A percentile compares a stretch with the other conserved stretches of the same genome.
These are phyloP conservation scores for Drosophila rhopaloa DNA, from an alignment of 1,140 invertebrate species.

Conservation along the genomic window DNA sequence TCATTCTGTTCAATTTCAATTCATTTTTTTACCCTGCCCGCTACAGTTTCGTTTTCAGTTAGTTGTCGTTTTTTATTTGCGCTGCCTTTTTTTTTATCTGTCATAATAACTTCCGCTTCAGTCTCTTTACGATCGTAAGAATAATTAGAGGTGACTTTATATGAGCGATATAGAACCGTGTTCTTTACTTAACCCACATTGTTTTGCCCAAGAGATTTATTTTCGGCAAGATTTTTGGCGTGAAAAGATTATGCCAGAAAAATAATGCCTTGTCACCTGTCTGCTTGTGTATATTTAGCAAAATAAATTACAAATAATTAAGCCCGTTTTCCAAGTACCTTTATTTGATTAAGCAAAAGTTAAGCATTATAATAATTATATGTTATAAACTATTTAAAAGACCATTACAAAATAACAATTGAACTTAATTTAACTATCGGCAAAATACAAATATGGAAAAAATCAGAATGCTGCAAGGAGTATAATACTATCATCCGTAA, in stretches of 20 bases:
- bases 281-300: neutral
- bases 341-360: too few species aligned
- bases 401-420: too few species aligned
- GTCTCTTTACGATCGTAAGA: slow-evolving; percentile 35
- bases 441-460: too few species aligned
- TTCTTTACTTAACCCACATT: slow-evolving; percentile 55
- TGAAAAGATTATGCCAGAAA: slow-evolving; percentile 43
- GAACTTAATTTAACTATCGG: too few species aligned
- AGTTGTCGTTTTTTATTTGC: slow-evolving; percentile 22
- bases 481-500: neutral
- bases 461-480: too few species aligned
- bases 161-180: neutral
- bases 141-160: slow-evolving; percentile 17
- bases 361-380: too few species aligned
- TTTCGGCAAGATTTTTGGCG: slow-evolving; percentile 34
- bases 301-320: slow-evolving; percentile 17
- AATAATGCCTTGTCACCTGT: slow-evolving; percentile 32
- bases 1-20: slow-evolving; percentile 37
- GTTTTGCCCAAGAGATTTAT: slow-evolving; percentile 7
- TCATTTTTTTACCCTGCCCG: slow-evolving; percentile 19
- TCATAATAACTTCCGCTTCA: slow-evolving; percentile 73
- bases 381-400: too few species aligned
- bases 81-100: slow-evolving; percentile 50
- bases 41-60: slow-evolving; percentile 34
- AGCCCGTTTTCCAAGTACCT: neutral